These are phyloP conservation scores for Lutraria rhynchaena DNA, from an alignment of 1,140 invertebrate genomes.

Conservation along the genomic window DNA sequence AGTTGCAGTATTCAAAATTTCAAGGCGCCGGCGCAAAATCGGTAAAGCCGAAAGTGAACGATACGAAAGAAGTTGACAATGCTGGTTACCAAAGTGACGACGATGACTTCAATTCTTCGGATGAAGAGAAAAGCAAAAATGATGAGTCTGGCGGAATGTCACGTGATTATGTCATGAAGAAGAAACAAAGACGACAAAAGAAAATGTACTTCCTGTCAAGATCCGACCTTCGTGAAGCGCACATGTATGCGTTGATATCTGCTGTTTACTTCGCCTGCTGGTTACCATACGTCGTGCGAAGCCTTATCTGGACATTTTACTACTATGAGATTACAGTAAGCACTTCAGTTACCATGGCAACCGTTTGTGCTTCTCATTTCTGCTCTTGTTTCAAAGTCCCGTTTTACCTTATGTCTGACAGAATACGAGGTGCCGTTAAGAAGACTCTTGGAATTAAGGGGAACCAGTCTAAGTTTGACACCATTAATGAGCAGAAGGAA, in stretches of 20 bases:
- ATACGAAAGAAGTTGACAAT: constrained; percentile 35
- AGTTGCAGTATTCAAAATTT: constrained; percentile 60
- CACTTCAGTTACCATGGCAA: constrained; percentile 22
- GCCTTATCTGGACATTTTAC: constrained; percentile 54
- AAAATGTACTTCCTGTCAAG: constrained; percentile 60
- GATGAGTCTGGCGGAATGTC: neutral
- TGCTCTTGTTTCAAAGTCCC: constrained; percentile 52
- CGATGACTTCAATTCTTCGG: constrained; percentile 51
- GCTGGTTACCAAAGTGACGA: constrained; percentile 53
- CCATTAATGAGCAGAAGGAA: neutral
- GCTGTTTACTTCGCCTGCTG: constrained; percentile 52
- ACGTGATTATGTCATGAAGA: constrained; percentile 27
- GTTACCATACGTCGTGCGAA: constrained; percentile 61
- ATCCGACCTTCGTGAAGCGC: constrained; percentile 56
- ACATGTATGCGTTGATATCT: constrained; percentile 59
- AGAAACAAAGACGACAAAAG: constrained; percentile 28
- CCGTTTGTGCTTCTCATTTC: constrained; percentile 53
- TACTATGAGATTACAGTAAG: constrained; percentile 49
- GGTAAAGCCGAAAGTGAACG: constrained; percentile 62
- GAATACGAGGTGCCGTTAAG: constrained; percentile 50
- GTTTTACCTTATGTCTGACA: constrained; percentile 57
- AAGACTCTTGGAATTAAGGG: constrained; percentile 49
- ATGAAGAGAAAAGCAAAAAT: constrained; percentile 54
- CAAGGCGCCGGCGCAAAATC: constrained; percentile 60
- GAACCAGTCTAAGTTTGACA: constrained; percentile 11